phyloP scores from a whole-genome alignment of 2,797 vertebrate genomes.

The Pyrocephalus nanus region DNA sequence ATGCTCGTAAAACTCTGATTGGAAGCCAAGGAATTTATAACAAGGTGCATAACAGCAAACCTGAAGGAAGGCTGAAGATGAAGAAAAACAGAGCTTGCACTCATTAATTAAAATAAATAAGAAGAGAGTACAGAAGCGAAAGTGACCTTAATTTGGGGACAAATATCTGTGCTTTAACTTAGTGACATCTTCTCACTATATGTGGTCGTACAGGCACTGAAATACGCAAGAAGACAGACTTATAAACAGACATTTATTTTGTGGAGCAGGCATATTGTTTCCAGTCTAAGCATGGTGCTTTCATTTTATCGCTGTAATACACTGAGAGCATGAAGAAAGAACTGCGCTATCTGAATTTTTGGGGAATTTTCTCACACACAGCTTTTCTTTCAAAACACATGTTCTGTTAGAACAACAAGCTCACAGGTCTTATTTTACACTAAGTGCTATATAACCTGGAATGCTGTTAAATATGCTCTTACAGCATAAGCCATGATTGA shows the following conservation, averaged over 20 bases:
- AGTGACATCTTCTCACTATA: not conserved
- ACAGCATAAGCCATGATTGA: not conserved
- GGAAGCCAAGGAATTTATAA: conserved; percentile 56
- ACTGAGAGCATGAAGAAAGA: not conserved
- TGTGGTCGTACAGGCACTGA: not conserved
- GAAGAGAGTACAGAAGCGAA: not conserved
- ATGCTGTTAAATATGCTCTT: not conserved
- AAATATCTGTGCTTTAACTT: conserved; percentile 8
- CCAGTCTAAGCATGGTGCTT: not conserved
- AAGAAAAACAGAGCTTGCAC: conserved; percentile 4
- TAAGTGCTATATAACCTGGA: not conserved
- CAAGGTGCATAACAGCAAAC: conserved; percentile 20
- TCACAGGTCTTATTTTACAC: not conserved
- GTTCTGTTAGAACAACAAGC: not conserved
- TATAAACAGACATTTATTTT: not conserved
- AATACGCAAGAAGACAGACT: not conserved
- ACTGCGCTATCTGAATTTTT: not conserved
- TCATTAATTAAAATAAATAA: conserved; percentile 20
- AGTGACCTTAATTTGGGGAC: not conserved
- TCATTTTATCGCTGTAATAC: not conserved
- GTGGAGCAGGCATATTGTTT: not conserved
- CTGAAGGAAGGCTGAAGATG: conserved; percentile 7
- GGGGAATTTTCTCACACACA: not conserved
- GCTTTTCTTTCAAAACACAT: not conserved
- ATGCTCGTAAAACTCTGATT: conserved; percentile 52